phyloP scores from a whole-genome alignment of 1,140 invertebrate genomes.

The Drosophila azteca region DNA sequence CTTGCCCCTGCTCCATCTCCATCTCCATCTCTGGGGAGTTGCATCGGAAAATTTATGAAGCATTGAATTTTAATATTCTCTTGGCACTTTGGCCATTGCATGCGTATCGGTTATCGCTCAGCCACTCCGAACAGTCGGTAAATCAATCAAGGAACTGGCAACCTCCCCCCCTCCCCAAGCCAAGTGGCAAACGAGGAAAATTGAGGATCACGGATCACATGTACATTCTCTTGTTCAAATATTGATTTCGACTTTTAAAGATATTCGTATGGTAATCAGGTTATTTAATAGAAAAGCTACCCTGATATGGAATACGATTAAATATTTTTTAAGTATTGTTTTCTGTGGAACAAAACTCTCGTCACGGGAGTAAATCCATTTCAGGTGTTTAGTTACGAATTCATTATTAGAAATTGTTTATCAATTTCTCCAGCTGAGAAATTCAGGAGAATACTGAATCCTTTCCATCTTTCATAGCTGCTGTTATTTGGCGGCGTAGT shows the following conservation, averaged over 20 bases:
- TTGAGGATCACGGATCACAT: slow-evolving; percentile 8
- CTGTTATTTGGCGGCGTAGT: no score
- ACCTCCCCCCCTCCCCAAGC: slow-evolving; percentile 17
- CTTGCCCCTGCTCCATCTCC: background rate
- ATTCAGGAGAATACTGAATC: no score
- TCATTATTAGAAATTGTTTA: no score
- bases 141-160: slow-evolving; percentile 60
- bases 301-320: background rate
- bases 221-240: slow-evolving; percentile 13
- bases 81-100: slow-evolving; percentile 38
- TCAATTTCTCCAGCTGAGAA: no score
- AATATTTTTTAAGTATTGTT: background rate
- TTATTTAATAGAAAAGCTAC: background rate
- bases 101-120: slow-evolving; percentile 47
- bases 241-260: slow-evolving; percentile 15
- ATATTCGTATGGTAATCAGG: slow-evolving; percentile 9
- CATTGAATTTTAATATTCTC: slow-evolving; percentile 51
- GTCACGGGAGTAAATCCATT: no score
- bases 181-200: background rate
- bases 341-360: no score
- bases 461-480: no score
- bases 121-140: slow-evolving; percentile 49
- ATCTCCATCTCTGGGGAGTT: slow-evolving; percentile 32
- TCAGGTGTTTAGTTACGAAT: no score
- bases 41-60: slow-evolving; percentile 30